Base-by-base conservation (phyloP, 2,113 vertebrate species). In the Asarcornis scutulata region DNA sequence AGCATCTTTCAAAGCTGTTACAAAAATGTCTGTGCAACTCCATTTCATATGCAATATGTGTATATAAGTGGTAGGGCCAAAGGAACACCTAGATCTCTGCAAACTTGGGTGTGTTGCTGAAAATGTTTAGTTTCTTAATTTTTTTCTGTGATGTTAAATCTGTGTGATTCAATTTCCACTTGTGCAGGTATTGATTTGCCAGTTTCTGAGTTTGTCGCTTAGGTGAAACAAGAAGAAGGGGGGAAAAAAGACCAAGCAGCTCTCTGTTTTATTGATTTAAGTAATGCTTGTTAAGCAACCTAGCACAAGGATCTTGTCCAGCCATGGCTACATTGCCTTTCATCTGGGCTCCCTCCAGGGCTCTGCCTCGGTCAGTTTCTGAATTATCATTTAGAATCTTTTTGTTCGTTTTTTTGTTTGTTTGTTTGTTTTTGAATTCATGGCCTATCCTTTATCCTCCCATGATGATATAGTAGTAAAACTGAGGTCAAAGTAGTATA, bases 51-150 rank as follows among this genome's bases (percentile, higher is more conserved):
- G 81, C 76, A 92, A 71, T 91, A 71, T 36, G 63, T 36, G 67
- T 58, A 73, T 89, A 77, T 91, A 85, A 96, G 94, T 66, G 63
- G 13, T 55, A 89, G 80, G 71, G 83, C 87, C 82, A 95, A 80
- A 81, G 91, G 67, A 93, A 25, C 10, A 22, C 25, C 27, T 48
- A 1, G 0, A 26, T 67, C 48, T 73, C 48, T 81, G 58, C 58
- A 72, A 90, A 32, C 15, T 84, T 85, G 34, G 64, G 86, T 90
- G 62, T 80, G 80, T 93, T 89, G 32, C 73, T 88, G 76, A 34
- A 88, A 67, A 95, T 63, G 14, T 6, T 36, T 63, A 22, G 22
- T 32, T 90, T 60, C 62, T 67, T 83, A n/a, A 26, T 69, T 92
- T 91, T 52, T 52, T 92, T 72, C 44, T 56, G 50, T 40, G 87